Evolutionary conservation across 2,113 vertebrate genomes (phyloP), one percentile per base, ranked within the genome.

Genomic region (Symphodus melops): DNA sequence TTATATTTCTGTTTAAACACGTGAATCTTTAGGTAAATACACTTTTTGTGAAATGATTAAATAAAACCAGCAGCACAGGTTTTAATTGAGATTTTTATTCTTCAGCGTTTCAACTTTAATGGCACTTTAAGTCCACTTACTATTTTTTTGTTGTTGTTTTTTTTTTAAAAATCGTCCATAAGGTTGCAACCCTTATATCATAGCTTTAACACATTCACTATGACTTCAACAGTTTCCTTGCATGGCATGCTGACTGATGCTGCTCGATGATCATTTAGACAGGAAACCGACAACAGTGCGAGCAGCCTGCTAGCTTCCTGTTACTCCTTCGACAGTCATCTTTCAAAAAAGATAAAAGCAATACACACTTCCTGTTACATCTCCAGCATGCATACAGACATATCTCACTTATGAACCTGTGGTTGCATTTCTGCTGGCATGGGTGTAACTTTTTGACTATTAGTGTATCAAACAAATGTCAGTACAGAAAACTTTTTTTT

Each of bases 251-350:
- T 66, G 49, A 74, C 74, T 73, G 67, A 84, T 68, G 63, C 75
- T 56, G 59, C 20, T 74, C 42, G 72, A 73, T 82, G 76, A 75
- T 84, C 61, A 75, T 56, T 78, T 44, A 67, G 23, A 88, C 89
- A 90, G 88, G 87, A 93, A 90, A 85, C 87, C 71, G 85, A 68
- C 71, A 68, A 52, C 5, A 1, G 55, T 67, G 76, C 42, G 16
- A 82, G 70, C 52, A 28, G 54, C 52, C 69, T 83, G 55, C 77
- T 75, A 10, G 56, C 72, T 92, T 90, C 91, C 90, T 92, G 88
- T 83, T 66, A 59, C 36, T 21, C 14, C 9, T 82, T 9, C 39
- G 11, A 2, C 60, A 55, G 7, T 4, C 65, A 56, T 19, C 16
- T 68, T 44, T 75, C 41, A 12, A 8, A 58, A 17, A 21, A 71